Base-by-base conservation (phyloP, 2,113 vertebrate species). In the Haliaeetus leucogaster region DNA sequence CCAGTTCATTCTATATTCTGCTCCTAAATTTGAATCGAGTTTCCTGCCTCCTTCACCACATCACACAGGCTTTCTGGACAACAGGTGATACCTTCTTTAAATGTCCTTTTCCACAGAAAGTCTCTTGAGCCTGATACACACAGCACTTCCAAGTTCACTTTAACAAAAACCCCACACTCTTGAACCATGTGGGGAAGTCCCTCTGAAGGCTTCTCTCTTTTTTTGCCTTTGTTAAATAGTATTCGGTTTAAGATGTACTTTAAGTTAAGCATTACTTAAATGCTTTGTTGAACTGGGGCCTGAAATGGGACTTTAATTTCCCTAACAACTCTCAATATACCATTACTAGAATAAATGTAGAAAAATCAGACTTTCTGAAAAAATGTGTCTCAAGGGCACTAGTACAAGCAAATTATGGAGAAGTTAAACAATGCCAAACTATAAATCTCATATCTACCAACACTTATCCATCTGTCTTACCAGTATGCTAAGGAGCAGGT, bases 261-360 rank as follows among this genome's bases (percentile, higher is more conserved):
- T 55, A 81, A 89, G 76, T 89, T 90, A 95, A 92, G 68, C 88
- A 93, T 83, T 82, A 84, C 86, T 94, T 92, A 92, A 97, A 94
- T 19, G 91, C 89, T 95, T 95, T 96, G 89, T 59, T 95, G 89
- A 95, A 91, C 71, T 83, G 79, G 47, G 90, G 89, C 93, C 87
- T 79, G 87, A 95, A 96, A 97, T 84, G 91, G 45, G 65, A 95
- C 92, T 97, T 96, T 91, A 93, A 97, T 95, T 97, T 96, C 92
- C 92, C 82, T 94, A 90, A 96, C 81, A 86, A 85, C 77, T 87
- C 83, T 92, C 86, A 77, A 50, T 91, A 48, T 43, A 80, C 85
- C 77, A 80, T 76, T 92, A 82, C 62, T 71, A 83, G 62, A 85
- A 96, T 70, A 92, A 91, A 92, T 74, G 93, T 58, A 90, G 86